phyloP scores from a whole-genome alignment of 2,797 vertebrate genomes.

The Capromys pilorides region DNA sequence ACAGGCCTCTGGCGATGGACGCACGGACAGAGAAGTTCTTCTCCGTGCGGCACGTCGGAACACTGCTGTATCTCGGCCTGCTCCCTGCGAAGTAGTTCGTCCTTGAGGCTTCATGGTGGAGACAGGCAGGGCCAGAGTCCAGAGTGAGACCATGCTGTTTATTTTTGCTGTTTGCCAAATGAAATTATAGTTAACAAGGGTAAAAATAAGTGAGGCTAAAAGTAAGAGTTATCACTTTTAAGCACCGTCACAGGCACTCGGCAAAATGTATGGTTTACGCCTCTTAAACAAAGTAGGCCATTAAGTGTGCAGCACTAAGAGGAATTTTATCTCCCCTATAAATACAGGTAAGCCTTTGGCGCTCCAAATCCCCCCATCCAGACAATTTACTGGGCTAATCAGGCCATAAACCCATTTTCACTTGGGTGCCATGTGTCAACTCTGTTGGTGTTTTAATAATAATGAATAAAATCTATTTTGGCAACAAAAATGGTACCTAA shows the following conservation, averaged over 20 bases:
- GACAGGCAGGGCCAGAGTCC: slow-evolving; percentile 47
- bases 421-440: slow-evolving; percentile 81
- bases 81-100: neutral
- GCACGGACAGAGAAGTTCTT: neutral
- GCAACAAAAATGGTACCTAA: slow-evolving; percentile 73
- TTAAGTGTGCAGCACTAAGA: slow-evolving; percentile 78
- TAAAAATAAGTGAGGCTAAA: slow-evolving; percentile 74
- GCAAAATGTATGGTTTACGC: slow-evolving; percentile 72
- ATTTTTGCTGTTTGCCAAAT: slow-evolving; percentile 68
- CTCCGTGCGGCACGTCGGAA: neutral
- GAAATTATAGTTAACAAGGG: slow-evolving; percentile 61
- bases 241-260: slow-evolving; percentile 65
- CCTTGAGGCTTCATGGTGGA: neutral
- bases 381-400: slow-evolving; percentile 83
- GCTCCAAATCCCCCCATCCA: slow-evolving; percentile 77
- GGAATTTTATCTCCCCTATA: slow-evolving; percentile 84
- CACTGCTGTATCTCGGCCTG: neutral
- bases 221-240: slow-evolving; percentile 67
- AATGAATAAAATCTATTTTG: slow-evolving; percentile 82
- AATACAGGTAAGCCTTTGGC: slow-evolving; percentile 81
- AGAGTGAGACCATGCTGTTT: slow-evolving; percentile 36
- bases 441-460: slow-evolving; percentile 83
- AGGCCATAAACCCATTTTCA: slow-evolving; percentile 80
- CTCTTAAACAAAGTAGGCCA: slow-evolving; percentile 80
- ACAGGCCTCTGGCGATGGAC: neutral